Base-by-base conservation (phyloP, 1,140 invertebrate species). In the Diorhabda carinulata region DNA sequence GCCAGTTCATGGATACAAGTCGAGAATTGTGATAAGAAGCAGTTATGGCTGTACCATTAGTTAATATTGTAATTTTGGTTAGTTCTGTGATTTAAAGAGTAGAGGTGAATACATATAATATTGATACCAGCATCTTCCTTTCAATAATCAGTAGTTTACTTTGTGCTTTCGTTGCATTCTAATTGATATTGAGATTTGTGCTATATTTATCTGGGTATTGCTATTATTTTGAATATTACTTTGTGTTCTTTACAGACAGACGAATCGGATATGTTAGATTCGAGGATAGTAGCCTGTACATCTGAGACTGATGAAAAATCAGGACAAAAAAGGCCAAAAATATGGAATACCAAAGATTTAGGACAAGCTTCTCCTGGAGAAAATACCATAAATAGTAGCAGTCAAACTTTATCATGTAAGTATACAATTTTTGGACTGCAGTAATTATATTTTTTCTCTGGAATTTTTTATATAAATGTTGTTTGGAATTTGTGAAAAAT, bases 321-420 rank as follows among this genome's bases (percentile, higher is more conserved):
- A 58, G 72, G 75, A 42, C 74, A 74, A 57, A 61, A 68, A 52
- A 73, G 72, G 44, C 74, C 74, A 68, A 77, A 73, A 72, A 61
- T 77, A 43, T 57, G 74, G 64, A 71, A 70, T 66, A 75, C 70
- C 68, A 75, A 73, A 61, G 69, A 73, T 64, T 52, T 69, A 60
- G 63, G 59, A 42, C 72, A 71, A 64, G 44, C 52, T 8, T 73
- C 72, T 56, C 70, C 73, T 58, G 70, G 68, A 61, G 77, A 77
- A 57, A 68, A 74, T 56, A 74, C 72, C 43, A 67, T 74, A 7
- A 73, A 72, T 66, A 76, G 73, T 43, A 76, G 77, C 68, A 77
- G 77, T n/a, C 75, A 79, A 73, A 76, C 78, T 57, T 72, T 76
- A 70, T 71, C 77, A 40, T 76, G 78, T 79, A 76, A 75, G 73